phyloP scores from a whole-genome alignment of 2,797 vertebrate species.

The Fistularia commersonii region DNA sequence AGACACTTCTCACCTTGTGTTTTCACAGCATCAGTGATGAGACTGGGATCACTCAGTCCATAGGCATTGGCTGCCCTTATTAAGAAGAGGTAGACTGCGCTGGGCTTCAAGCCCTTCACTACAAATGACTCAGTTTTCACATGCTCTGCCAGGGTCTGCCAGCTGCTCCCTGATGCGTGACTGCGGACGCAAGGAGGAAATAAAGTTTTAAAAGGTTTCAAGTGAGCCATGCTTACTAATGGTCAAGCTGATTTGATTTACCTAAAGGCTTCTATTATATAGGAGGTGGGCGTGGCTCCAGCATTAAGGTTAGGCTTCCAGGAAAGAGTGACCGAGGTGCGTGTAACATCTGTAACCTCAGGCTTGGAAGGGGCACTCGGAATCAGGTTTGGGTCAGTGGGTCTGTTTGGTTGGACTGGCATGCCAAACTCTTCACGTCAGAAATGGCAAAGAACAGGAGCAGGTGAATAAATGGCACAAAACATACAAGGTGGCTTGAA shows the following conservation, averaged over 20 bases:
- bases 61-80: conserved; percentile 96
- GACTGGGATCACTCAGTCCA: conserved; percentile 95
- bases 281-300: conserved; percentile 96
- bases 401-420: conserved; percentile 89
- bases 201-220: conserved; percentile 11
- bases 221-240: conserved; percentile 1
- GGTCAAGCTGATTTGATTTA: conserved; percentile 44
- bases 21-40: conserved; percentile 95
- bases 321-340: conserved; percentile 86
- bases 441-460: conserved; percentile 17
- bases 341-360: conserved; percentile 91
- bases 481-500: neutral
- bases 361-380: conserved; percentile 94
- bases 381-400: conserved; percentile 96
- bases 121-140: conserved; percentile 91
- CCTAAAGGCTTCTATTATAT: conserved; percentile 97
- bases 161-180: conserved; percentile 95
- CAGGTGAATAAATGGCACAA: neutral
- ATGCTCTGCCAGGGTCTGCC: conserved; percentile 96
- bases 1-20: conserved; percentile 84
- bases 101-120: conserved; percentile 90
- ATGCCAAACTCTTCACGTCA: conserved; percentile 86
- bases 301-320: conserved; percentile 95
- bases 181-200: conserved; percentile 61
- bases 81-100: conserved; percentile 96